A percentile compares a stretch with the other conserved stretches of the same genome.
phyloP scores from a whole-genome alignment of 64 coral and sea anemone species.

The Montipora cactus region DNA sequence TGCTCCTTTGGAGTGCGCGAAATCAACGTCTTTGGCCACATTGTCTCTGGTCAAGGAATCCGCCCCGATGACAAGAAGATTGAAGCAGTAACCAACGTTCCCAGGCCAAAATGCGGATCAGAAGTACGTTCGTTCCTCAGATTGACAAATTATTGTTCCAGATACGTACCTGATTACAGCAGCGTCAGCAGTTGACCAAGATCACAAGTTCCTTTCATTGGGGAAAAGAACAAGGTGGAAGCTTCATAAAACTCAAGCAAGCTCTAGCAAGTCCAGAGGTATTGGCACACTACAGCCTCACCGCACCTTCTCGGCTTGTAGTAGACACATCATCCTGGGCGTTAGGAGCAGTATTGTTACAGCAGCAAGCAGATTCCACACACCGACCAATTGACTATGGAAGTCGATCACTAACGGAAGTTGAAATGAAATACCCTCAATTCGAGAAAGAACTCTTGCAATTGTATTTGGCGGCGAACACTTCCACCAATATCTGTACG shows the following conservation, averaged over 20 bases:
- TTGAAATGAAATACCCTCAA: not conserved
- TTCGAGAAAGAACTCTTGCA: not conserved
- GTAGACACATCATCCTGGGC: not conserved
- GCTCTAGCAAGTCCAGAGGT: not conserved
- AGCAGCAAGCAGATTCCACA: not conserved
- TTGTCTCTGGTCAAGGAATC: not conserved
- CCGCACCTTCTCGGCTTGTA: not conserved
- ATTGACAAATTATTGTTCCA: too few species aligned
- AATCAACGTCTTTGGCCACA: conserved; percentile 17
- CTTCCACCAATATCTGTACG: not conserved
- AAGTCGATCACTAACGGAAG: not conserved
- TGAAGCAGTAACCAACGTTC: too few species aligned
- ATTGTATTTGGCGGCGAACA: not conserved
- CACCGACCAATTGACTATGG: not conserved
- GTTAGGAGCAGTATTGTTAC: not conserved
- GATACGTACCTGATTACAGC: too few species aligned
- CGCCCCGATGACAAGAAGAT: too few species aligned
- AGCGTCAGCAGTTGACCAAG: not conserved
- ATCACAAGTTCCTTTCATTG: not conserved
- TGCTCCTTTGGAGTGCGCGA: not conserved
- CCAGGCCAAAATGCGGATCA: too few species aligned
- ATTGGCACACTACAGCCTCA: not conserved
- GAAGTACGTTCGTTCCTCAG: too few species aligned
- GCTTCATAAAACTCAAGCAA: too few species aligned
- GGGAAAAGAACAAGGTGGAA: too few species aligned